Conservation (phyloP, 2,113 vertebrate species). For the Cygnus buccinator region DNA sequence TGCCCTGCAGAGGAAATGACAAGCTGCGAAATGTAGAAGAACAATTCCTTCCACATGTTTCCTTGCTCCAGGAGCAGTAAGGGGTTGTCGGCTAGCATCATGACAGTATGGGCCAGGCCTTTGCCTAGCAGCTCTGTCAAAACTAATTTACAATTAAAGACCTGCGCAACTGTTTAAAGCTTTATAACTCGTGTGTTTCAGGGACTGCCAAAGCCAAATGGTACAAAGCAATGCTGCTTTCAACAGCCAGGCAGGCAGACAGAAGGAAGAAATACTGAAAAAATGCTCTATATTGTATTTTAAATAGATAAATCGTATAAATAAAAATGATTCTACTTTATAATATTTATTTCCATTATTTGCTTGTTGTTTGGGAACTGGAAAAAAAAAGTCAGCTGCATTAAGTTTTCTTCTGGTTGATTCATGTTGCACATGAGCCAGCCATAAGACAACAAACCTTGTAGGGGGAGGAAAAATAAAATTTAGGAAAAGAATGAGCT, state of each 20-base stretch:
- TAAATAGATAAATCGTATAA: background rate
- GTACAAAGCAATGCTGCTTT: slow-evolving; percentile 36
- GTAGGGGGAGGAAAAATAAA: background rate
- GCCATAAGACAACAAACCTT: background rate
- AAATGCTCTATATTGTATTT: background rate
- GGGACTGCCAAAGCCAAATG: slow-evolving; percentile 83
- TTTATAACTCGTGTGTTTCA: slow-evolving; percentile 81
- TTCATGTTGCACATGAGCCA: background rate
- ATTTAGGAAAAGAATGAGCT: background rate
- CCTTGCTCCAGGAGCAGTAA: slow-evolving; percentile 85
- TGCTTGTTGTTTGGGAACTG: background rate
- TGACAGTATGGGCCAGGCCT: slow-evolving; percentile 86
- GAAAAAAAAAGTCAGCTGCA: background rate
- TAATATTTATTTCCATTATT: slow-evolving; percentile 12
- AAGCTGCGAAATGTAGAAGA: slow-evolving; percentile 99
- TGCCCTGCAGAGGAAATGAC: slow-evolving; percentile 95
- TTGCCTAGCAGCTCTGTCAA: slow-evolving; percentile 90
- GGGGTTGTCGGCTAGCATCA: slow-evolving; percentile 88
- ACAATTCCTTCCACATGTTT: slow-evolving; percentile 99
- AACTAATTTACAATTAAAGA: slow-evolving; percentile 92
- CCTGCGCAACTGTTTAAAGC: slow-evolving; percentile 87
- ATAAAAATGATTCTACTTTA: background rate
- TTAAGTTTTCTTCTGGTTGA: background rate
- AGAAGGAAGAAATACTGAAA: background rate
- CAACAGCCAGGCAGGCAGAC: background rate